A percentile compares a stretch with the other conserved stretches of the same genome.
phyloP scores from a whole-genome alignment of 2,888 invertebrate species.

The Caradrina kadenii region DNA sequence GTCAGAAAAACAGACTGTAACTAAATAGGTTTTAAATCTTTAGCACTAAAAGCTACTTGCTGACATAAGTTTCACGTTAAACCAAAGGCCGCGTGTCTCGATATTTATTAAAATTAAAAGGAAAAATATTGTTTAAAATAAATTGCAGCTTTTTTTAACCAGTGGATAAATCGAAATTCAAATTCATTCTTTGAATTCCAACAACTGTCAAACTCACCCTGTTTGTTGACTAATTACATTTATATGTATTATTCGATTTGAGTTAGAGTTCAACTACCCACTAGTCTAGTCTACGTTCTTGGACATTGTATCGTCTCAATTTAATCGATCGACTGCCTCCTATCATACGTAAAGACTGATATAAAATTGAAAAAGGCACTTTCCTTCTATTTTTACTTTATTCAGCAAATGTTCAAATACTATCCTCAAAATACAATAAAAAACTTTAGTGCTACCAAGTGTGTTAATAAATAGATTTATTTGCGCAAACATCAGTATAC shows the following conservation, averaged over 20 bases:
- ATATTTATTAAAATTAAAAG: too few species aligned
- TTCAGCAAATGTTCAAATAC: neutral
- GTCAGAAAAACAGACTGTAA: too few species aligned
- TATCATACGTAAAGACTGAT: neutral
- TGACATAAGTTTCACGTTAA: too few species aligned
- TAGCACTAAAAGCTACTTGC: too few species aligned
- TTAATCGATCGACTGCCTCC: slow-evolving; percentile 6
- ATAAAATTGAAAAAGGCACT: neutral
- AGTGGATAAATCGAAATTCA: neutral
- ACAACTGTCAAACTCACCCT: neutral
- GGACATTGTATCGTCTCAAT: slow-evolving; percentile 9
- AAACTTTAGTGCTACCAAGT: too few species aligned
- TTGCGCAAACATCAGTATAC: too few species aligned
- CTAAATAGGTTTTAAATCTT: too few species aligned
- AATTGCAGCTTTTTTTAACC: too few species aligned
- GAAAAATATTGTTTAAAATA: too few species aligned
- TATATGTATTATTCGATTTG: neutral
- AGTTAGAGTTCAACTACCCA: neutral
- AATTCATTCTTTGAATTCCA: neutral
- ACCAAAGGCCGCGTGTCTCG: too few species aligned
- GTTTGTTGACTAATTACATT: neutral
- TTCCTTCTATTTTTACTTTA: neutral
- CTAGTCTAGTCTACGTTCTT: slow-evolving; percentile 11
- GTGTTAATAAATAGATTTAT: too few species aligned
- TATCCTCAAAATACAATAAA: too few species aligned